Conservation (phyloP, 2,797 vertebrate species). For the Pteropus rufus region DNA sequence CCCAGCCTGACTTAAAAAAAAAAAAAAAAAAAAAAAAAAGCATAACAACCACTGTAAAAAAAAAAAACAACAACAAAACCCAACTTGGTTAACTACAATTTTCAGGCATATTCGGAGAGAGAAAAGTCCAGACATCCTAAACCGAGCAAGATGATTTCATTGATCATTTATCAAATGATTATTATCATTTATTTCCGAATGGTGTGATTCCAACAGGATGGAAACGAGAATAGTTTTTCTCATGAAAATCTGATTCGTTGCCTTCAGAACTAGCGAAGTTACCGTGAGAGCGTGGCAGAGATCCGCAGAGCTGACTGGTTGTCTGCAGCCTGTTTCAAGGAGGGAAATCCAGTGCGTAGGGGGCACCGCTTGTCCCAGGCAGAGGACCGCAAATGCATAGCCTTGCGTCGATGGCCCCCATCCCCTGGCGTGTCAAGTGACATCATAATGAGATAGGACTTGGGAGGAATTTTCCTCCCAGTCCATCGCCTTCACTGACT, state of each 20-base stretch:
- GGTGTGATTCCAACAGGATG: neutral
- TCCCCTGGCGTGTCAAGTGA: neutral
- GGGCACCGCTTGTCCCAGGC: neutral
- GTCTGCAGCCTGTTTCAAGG: neutral
- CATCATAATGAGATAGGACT: neutral
- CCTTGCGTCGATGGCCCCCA: fast-evolving
- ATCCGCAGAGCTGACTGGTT: neutral
- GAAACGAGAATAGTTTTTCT: neutral
- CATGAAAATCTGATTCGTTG: neutral
- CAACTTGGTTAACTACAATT: neutral
- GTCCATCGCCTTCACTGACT: neutral
- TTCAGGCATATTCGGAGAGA: neutral
- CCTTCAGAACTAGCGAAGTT: neutral
- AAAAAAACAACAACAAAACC: neutral
- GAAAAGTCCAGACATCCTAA: neutral
- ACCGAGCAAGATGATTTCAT: neutral
- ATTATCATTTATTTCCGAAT: neutral
- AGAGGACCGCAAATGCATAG: neutral
- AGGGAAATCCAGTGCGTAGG: too few relatives aligned
- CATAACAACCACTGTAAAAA: neutral
- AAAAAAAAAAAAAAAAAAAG: neutral
- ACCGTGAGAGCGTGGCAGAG: neutral
- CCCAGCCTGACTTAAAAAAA: slow-evolving; percentile 35
- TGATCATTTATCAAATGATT: neutral
- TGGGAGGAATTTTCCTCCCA: neutral